phyloP scores from a whole-genome alignment of 1,140 invertebrate genomes.

The Eumeta japonica region DNA sequence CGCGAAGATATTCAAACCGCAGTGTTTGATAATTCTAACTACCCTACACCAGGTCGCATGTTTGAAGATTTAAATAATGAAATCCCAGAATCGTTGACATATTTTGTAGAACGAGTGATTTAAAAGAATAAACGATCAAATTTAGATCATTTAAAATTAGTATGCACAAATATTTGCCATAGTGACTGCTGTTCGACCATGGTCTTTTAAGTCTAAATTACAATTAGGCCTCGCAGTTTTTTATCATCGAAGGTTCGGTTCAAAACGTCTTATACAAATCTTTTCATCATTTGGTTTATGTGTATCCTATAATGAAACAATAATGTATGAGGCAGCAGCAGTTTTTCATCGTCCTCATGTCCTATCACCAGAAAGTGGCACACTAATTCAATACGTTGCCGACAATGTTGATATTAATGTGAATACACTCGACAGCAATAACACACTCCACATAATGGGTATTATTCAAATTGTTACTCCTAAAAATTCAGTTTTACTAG shows the following conservation, averaged over 20 bases:
- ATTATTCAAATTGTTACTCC: constrained; percentile 34
- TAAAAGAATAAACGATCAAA: constrained; percentile 24
- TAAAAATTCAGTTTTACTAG: constrained; percentile 23
- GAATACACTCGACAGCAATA: constrained; percentile 35
- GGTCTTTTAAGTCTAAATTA: constrained; percentile 30
- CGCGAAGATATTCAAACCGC: constrained; percentile 25
- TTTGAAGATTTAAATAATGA: constrained; percentile 26
- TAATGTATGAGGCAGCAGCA: constrained; percentile 31
- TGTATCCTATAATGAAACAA: constrained; percentile 30
- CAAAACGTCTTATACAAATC: constrained; percentile 28
- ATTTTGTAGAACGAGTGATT: constrained; percentile 27
- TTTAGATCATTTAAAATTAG: constrained; percentile 26
- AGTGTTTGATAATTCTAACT: constrained; percentile 23
- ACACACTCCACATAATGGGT: constrained; percentile 40
- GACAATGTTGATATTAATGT: constrained; percentile 44
- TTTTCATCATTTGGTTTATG: constrained; percentile 29
- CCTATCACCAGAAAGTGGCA: constrained; percentile 28
- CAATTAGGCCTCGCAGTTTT: constrained; percentile 31
- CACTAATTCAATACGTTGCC: constrained; percentile 34
- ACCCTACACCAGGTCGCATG: constrained; percentile 25
- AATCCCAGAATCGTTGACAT: constrained; percentile 24
- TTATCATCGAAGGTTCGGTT: constrained; percentile 31
- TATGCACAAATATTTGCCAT: constrained; percentile 34
- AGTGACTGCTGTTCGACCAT: constrained; percentile 34
- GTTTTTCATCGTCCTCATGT: constrained; percentile 30